These are phyloP conservation scores for Ammodytes dubius DNA, from an alignment of 2,113 vertebrate species.

Conservation along the genomic window DNA sequence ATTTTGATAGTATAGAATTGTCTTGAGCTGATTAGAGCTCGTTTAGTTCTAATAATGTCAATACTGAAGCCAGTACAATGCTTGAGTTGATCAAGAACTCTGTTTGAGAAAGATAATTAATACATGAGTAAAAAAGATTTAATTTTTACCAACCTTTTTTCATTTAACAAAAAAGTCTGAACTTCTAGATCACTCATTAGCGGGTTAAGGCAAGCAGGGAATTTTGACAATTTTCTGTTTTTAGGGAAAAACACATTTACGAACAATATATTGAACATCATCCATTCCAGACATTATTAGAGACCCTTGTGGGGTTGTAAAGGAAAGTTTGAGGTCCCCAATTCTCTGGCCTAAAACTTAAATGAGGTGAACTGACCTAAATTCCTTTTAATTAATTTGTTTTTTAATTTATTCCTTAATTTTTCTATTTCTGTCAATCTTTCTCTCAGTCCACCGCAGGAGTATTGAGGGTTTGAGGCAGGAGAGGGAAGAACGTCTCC, in stretches of 20 bases:
- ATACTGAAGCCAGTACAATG: background rate
- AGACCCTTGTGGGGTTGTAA: background rate
- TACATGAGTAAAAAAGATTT: too few relatives aligned
- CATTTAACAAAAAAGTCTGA: background rate
- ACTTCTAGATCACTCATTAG: background rate
- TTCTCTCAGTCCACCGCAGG: slow-evolving; percentile 86
- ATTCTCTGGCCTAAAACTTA: background rate
- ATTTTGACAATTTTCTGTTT: background rate
- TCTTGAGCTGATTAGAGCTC: background rate
- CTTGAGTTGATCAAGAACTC: background rate
- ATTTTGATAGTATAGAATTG: background rate
- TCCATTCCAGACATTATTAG: background rate
- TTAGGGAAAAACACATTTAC: background rate
- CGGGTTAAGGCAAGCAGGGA: background rate
- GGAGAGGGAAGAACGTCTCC: slow-evolving; percentile 86
- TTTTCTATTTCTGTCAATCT: background rate
- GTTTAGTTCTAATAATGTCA: background rate
- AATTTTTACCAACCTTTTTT: background rate
- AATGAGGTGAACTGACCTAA: background rate
- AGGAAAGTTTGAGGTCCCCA: background rate
- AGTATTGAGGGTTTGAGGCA: slow-evolving; percentile 87
- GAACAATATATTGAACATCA: too few relatives aligned
- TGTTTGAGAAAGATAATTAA: background rate
- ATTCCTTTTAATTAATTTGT: background rate
- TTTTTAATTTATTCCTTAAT: background rate